Evolutionary conservation across 1,140 invertebrate species (phyloP).

Genomic region (Mycetomoellerius zeteki): DNA sequence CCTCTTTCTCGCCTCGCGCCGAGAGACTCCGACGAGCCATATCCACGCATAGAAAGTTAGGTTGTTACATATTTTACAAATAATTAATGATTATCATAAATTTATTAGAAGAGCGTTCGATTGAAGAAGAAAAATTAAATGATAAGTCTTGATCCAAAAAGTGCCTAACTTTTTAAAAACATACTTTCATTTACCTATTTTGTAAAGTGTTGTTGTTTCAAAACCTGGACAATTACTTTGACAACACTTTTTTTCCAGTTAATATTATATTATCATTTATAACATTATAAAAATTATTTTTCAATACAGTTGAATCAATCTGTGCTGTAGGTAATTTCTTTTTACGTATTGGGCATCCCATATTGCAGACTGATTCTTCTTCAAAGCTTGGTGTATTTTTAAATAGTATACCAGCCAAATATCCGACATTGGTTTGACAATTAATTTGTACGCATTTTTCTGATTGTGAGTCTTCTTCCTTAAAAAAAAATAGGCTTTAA

Average conservation of each 20-base stretch:
- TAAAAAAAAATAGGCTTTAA: background rate
- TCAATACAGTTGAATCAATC: background rate
- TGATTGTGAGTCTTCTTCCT: too few relatives aligned
- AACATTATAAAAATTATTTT: conserved; percentile 3
- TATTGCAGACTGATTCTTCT: background rate
- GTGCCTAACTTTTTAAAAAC: background rate
- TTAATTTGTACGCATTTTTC: background rate
- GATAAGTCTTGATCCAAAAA: background rate
- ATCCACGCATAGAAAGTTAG: too few relatives aligned
- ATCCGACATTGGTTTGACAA: background rate
- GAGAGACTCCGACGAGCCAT: too few relatives aligned
- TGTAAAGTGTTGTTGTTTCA: background rate
- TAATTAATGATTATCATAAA: background rate
- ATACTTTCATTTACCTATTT: background rate
- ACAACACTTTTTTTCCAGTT: background rate
- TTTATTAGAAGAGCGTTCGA: background rate
- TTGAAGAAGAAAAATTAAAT: background rate
- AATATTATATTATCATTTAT: conserved; percentile 3
- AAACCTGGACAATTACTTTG: background rate
- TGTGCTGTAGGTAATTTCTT: background rate
- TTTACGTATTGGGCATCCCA: background rate
- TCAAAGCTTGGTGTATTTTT: conserved; percentile 6
- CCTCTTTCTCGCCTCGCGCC: too few relatives aligned
- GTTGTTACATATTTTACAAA: too few relatives aligned
- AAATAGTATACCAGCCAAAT: background rate